These are phyloP conservation scores for Lamellibrachia satsuma DNA, from an alignment of 2,888 invertebrate genomes.

Conservation along the genomic window DNA sequence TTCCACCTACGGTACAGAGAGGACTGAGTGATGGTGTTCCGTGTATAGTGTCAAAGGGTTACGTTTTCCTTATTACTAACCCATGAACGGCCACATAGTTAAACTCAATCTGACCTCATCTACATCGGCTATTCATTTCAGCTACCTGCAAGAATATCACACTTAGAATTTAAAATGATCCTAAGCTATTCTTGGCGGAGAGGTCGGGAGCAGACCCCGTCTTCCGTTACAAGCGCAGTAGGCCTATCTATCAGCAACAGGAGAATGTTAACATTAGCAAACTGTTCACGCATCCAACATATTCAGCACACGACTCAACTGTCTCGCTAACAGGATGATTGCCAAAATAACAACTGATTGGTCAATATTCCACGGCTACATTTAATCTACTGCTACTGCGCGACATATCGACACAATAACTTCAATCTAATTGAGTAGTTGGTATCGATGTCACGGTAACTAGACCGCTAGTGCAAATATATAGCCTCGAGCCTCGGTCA, in stretches of 20 bases:
- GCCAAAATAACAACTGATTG: neutral
- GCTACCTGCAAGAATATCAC: no score
- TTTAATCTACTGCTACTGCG: neutral
- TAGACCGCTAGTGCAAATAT: neutral
- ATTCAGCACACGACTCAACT: no score
- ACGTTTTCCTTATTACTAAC: no score
- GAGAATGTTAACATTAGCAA: neutral
- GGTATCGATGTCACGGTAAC: neutral
- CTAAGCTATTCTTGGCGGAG: neutral
- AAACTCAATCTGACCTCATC: no score
- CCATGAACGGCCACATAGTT: no score
- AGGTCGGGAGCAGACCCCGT: neutral
- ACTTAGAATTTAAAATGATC: no score
- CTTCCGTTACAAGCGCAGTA: neutral
- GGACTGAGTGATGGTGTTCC: no score
- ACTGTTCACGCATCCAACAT: no score
- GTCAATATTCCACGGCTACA: neutral
- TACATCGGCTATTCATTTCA: no score
- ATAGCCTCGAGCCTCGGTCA: neutral
- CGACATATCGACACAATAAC: neutral
- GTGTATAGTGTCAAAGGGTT: no score
- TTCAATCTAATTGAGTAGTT: neutral
- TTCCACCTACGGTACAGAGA: no score
- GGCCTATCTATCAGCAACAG: neutral
- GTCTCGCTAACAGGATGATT: neutral